Conservation (phyloP, 2,113 vertebrate genomes). For the Dipodomys ordii region DNA sequence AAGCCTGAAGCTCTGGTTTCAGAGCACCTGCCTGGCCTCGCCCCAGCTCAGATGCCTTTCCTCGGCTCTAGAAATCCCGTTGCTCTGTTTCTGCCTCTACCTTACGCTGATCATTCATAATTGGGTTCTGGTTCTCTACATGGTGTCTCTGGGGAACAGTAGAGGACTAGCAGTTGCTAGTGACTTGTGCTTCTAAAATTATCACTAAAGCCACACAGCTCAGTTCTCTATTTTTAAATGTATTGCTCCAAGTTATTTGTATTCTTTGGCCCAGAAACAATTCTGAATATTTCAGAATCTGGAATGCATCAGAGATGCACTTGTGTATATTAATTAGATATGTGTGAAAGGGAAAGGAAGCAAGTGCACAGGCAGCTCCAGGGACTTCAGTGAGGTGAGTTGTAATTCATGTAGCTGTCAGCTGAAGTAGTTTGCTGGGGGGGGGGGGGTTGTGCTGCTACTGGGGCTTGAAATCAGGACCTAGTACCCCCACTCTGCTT, state of each 20-base stretch:
- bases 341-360: not conserved
- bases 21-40: not conserved
- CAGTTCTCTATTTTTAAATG: not conserved
- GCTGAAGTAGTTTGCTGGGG: no score
- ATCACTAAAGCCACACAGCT: not conserved
- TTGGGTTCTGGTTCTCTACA: not conserved
- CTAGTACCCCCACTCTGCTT: no score
- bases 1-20: fast-evolving
- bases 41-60: no score
- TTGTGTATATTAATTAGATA: not conserved
- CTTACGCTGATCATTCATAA: no score
- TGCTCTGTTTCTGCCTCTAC: no score
- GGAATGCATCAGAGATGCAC: not conserved
- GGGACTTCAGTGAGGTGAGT: not conserved
- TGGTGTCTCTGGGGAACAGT: not conserved
- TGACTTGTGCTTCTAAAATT: not conserved
- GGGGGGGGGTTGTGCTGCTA: no score
- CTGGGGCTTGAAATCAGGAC: no score
- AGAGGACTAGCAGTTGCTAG: not conserved
- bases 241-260: not conserved
- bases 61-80: fast-evolving
- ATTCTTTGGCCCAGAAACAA: not conserved
- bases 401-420: fast-evolving
- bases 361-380: not conserved
- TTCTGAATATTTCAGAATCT: not conserved